phyloP scores from a whole-genome alignment of 2,888 invertebrate genomes.

The Athalia circularis region DNA sequence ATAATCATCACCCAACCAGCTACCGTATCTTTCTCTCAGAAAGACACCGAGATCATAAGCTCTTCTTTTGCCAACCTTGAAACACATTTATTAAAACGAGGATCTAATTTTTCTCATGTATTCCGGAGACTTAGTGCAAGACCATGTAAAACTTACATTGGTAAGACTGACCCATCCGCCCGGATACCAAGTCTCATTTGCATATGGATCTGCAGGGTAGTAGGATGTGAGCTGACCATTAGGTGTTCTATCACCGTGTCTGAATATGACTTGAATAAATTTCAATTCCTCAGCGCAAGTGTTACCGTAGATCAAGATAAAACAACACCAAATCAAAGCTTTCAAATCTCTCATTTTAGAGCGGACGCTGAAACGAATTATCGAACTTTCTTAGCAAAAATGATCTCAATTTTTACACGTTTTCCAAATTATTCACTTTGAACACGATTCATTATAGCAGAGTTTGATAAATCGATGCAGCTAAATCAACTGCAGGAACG shows the following conservation, averaged over 20 bases:
- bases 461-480: too few species aligned
- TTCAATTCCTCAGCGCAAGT: not conserved
- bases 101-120: too few species aligned
- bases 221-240: not conserved
- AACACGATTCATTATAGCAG: too few species aligned
- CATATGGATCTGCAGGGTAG: slow-evolving; percentile 78
- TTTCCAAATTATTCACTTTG: too few species aligned
- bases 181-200: slow-evolving; percentile 77
- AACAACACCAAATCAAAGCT: too few species aligned
- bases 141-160: slow-evolving; percentile 74
- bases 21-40: slow-evolving; percentile 74
- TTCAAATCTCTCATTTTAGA: too few species aligned
- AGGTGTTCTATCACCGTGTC: slow-evolving; percentile 85
- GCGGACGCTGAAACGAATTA: too few species aligned
- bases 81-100: not conserved
- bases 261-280: slow-evolving; percentile 75
- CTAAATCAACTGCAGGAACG: too few species aligned
- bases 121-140: too few species aligned
- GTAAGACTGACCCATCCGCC: slow-evolving; percentile 81
- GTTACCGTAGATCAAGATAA: too few species aligned
- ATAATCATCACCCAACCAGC: slow-evolving; percentile 75
- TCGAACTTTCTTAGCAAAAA: too few species aligned
- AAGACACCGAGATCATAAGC: slow-evolving; percentile 75
- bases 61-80: slow-evolving; percentile 77
- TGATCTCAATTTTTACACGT: too few species aligned